Percentiles rank a stretch among this genome's conserved stretches.
Conservation (phyloP, 1,140 invertebrate species). For the Hetaerina americana region DNA sequence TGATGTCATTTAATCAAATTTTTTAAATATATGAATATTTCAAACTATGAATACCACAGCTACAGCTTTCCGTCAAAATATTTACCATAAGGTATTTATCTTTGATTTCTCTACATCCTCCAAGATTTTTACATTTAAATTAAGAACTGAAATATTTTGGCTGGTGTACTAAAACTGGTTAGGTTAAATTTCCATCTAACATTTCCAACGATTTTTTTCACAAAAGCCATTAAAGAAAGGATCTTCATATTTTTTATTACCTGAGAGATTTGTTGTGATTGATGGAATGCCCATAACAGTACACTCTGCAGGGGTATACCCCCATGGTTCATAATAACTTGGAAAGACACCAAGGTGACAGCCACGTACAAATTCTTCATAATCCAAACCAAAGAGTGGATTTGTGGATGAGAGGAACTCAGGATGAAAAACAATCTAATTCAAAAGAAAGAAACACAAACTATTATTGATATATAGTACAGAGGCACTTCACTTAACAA, state of each 20-base stretch:
- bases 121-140: no score
- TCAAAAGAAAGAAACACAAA: conserved; percentile 20
- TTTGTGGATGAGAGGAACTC: conserved; percentile 98
- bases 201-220: background rate
- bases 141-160: background rate
- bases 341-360: conserved; percentile 98
- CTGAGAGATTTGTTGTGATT: conserved; percentile 93
- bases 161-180: background rate
- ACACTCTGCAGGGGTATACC: conserved; percentile 98
- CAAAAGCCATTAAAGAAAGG: background rate
- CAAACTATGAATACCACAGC: no score
- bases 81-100: no score
- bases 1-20: no score
- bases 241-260: conserved; percentile 27
- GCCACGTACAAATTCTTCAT: conserved; percentile 98
- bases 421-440: conserved; percentile 94
- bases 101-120: no score
- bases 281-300: conserved; percentile 99
- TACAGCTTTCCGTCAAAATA: no score
- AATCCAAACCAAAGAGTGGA: conserved; percentile 94
- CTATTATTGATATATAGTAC: no score
- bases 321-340: conserved; percentile 99
- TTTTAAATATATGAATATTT: no score
- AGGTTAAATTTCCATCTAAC: no score
- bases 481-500: no score